Base-by-base conservation (phyloP, 2,888 invertebrate species). In the Nomada ferruginata region DNA sequence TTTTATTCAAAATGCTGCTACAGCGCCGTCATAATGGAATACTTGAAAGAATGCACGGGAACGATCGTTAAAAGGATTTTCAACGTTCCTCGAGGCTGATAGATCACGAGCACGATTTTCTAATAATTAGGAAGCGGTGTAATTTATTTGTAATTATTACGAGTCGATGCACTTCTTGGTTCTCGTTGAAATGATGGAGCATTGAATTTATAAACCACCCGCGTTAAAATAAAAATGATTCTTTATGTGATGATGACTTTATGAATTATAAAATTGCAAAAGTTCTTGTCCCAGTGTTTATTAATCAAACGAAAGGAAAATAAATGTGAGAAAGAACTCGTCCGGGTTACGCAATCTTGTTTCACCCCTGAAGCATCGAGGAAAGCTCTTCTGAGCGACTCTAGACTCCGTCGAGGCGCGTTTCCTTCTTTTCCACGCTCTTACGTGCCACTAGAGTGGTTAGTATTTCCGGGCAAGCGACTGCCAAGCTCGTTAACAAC, bases 401-500 rank as follows among this genome's bases (percentile, higher is more conserved):
- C 68, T 26, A 23, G 13, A 20, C 52, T 42, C 53, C 20, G 36
- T 23, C 66, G 36, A 23, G 20, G 1, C 52, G 23, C 11, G 42
- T 53, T 64, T 66, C 36, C 64, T 57, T 36, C 36, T 20, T 74
- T 68, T 59, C 50, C 44, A 7, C 20, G 57, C 36, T 20, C 57
- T 50, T 52, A 29, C 42, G 26, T 50, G 57, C 42, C 57, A 50
- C 18, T 29, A 11, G 29, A 15, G 29, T 11, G 13, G 26, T 42
- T 61, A 26, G n/a, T 18, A 53, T 23, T 77, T 26, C 52, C 15
- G 15, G 47, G 47, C 47, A 47, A 47, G 47, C 61, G 63, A 50
- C 44, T 36, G 52, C 63, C 59, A 69, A 57, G 55, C 76, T 85
- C 69, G 79, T 85, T 83, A 83, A 80, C 83, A 78, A 74, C 80